Conservation (phyloP, 2,888 invertebrate genomes). For the Ennomos erosarius region DNA sequence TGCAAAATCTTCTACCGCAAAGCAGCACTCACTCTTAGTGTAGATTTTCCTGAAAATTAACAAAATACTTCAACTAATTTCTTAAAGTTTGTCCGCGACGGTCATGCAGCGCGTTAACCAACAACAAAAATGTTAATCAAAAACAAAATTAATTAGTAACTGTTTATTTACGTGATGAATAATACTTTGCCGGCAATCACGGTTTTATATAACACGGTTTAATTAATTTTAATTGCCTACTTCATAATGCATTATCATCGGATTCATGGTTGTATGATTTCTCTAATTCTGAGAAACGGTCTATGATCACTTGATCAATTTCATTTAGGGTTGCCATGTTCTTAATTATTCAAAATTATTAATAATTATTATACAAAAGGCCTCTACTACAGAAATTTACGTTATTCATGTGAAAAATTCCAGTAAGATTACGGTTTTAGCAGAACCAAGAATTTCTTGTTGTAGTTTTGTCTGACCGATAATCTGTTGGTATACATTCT, state of each 20-base stretch:
- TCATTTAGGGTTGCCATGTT: conserved; percentile 34
- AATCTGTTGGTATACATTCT: too few relatives aligned
- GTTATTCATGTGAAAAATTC: too few relatives aligned
- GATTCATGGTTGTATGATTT: conserved; percentile 53
- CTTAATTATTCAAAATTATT: too few relatives aligned
- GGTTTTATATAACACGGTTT: conserved; percentile 30
- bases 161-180: conserved; percentile 17
- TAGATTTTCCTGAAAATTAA: too few relatives aligned
- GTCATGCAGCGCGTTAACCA: not conserved
- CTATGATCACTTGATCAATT: conserved; percentile 62
- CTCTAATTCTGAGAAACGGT: conserved; percentile 53
- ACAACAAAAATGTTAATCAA: conserved; percentile 10
- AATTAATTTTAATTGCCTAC: conserved; percentile 33
- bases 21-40: too few relatives aligned
- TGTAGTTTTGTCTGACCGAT: too few relatives aligned
- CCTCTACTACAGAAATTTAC: too few relatives aligned
- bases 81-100: not conserved
- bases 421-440: too few relatives aligned
- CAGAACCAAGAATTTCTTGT: too few relatives aligned
- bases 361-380: too few relatives aligned
- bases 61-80: too few relatives aligned
- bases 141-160: conserved; percentile 34
- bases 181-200: conserved; percentile 26
- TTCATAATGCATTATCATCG: conserved; percentile 35
- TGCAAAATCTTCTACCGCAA: too few relatives aligned